A percentile compares a stretch with the other conserved stretches of the same genome.
These are phyloP conservation scores for Harpagoxenus sublaevis DNA, from an alignment of 2,888 invertebrate species.

Conservation along the genomic window DNA sequence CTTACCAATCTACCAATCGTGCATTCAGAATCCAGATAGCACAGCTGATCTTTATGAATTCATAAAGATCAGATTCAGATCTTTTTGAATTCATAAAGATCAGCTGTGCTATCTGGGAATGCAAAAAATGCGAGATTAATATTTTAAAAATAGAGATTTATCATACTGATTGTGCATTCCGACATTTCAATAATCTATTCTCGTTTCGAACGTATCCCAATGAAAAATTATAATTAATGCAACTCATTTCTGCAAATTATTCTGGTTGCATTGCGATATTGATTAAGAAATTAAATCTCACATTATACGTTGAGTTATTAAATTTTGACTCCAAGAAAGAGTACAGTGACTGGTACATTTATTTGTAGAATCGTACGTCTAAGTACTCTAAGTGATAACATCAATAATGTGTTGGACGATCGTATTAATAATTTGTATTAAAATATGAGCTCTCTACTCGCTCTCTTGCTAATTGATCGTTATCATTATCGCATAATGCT, in stretches of 20 bases:
- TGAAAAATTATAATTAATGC: background rate
- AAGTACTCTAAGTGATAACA: background rate
- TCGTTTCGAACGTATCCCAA: background rate
- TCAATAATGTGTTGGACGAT: background rate
- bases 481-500: background rate
- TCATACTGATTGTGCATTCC: background rate
- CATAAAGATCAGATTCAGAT: no score
- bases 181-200: slow-evolving; percentile 2
- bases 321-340: background rate
- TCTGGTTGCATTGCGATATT: background rate
- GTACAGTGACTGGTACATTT: background rate
- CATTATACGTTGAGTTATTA: background rate
- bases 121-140: background rate
- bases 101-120: no score
- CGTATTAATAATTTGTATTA: background rate
- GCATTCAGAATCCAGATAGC: background rate
- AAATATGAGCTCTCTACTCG: background rate
- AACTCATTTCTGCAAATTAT: background rate
- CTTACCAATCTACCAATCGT: background rate
- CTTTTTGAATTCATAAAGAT: no score
- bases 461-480: background rate
- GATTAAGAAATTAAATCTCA: background rate
- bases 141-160: slow-evolving; percentile 7
- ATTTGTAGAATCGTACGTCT: background rate
- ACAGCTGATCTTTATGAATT: no score